Conservation (phyloP, 2,797 vertebrate species). For the Platalea minor region DNA sequence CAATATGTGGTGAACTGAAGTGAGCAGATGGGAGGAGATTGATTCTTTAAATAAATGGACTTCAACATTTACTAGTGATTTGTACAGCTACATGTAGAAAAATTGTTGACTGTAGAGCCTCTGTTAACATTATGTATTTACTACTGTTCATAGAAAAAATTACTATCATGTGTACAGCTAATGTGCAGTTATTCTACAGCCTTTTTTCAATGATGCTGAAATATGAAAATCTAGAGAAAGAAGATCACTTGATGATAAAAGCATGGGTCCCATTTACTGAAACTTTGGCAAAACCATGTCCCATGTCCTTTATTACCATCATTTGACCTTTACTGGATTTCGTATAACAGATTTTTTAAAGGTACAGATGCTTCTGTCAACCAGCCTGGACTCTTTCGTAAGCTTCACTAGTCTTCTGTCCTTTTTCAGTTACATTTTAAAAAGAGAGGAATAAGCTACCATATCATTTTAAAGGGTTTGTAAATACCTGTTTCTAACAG, state of each 20-base stretch:
- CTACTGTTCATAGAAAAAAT: background rate
- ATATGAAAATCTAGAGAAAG: background rate
- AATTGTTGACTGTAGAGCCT: background rate
- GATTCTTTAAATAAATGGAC: background rate
- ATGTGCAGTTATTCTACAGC: background rate
- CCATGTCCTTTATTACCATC: background rate
- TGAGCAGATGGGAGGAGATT: background rate
- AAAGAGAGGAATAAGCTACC: background rate
- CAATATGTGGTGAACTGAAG: background rate
- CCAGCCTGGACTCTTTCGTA: background rate
- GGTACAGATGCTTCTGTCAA: background rate
- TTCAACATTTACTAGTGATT: background rate
- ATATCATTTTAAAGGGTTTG: background rate
- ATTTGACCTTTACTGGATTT: background rate
- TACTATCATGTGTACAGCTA: background rate
- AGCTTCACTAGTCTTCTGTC: background rate
- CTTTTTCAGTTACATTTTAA: background rate
- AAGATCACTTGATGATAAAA: background rate
- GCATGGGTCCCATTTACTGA: background rate
- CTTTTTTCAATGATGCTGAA: background rate
- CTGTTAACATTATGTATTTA: background rate
- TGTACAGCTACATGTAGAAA: background rate
- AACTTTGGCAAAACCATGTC: background rate
- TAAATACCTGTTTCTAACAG: background rate
- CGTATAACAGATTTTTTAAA: background rate